A percentile compares a stretch with the other conserved stretches of the same genome.
phyloP scores from a whole-genome alignment of 2,888 invertebrate species.

The Megamerina dolium region DNA sequence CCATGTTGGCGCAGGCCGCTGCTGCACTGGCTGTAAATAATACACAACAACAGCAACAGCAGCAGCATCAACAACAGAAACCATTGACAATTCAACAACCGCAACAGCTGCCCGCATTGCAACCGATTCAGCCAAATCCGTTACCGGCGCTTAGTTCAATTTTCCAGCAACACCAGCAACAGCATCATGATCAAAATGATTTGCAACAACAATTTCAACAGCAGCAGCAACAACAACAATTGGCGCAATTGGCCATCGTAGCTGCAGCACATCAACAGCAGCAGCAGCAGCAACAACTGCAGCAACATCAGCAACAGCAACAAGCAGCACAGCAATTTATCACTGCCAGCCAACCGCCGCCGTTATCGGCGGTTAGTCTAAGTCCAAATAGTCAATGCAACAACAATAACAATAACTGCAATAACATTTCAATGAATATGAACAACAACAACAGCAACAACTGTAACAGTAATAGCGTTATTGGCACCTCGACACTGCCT shows the following conservation, averaged over 20 bases:
- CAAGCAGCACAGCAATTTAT: constrained; percentile 29
- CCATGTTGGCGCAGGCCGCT: constrained; percentile 44
- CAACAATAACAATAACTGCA: constrained; percentile 13
- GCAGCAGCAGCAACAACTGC: constrained; percentile 33
- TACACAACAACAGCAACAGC: constrained; percentile 33
- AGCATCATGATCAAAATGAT: constrained; percentile 21
- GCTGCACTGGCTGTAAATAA: constrained; percentile 38
- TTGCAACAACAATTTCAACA: constrained; percentile 25
- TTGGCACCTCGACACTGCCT: constrained; percentile 3
- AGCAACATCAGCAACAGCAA: constrained; percentile 21
- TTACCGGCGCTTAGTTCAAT: constrained; percentile 43
- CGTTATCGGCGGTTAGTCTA: constrained; percentile 31
- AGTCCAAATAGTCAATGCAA: constrained; percentile 6
- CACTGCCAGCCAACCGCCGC: constrained; percentile 40
- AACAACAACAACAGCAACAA: constrained; percentile 25
- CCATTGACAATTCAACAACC: constrained; percentile 20
- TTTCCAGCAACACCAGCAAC: constrained; percentile 31
- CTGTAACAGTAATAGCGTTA: constrained; percentile 15
- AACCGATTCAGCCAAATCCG: constrained; percentile 37
- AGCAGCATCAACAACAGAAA: constrained; percentile 26
- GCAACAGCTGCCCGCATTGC: constrained; percentile 40
- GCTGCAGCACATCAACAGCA: constrained; percentile 22
- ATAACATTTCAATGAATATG: constrained; percentile 22
- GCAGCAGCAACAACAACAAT: constrained; percentile 31
- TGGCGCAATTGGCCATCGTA: constrained; percentile 19